These are phyloP conservation scores for Microtus montanus DNA, from an alignment of 2,113 vertebrate genomes.

Conservation along the genomic window DNA sequence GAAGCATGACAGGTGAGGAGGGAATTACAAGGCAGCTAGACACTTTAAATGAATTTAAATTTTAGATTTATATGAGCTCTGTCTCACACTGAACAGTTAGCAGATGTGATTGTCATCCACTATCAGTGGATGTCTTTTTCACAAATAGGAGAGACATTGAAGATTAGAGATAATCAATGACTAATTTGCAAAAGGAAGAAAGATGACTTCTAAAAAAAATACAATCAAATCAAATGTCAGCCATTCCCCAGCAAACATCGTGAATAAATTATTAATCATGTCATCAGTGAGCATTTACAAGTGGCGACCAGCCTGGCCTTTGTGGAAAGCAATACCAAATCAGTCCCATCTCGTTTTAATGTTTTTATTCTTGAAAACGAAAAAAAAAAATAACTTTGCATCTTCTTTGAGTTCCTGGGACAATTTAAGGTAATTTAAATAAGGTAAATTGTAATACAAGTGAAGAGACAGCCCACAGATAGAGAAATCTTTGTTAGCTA, in stretches of 20 bases:
- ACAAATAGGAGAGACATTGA: neutral
- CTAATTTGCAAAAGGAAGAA: conserved; percentile 21
- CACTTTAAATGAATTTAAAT: conserved; percentile 20
- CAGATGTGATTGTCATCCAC: neutral
- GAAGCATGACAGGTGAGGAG: neutral
- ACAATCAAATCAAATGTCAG: neutral
- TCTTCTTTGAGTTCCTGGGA: neutral
- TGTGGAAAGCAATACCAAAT: neutral
- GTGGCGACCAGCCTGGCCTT: neutral
- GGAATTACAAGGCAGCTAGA: conserved; percentile 7
- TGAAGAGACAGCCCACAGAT: neutral
- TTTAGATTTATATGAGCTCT: conserved; percentile 28
- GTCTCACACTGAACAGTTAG: conserved; percentile 18
- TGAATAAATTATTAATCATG: conserved; percentile 17
- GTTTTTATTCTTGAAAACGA: neutral
- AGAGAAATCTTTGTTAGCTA: neutral
- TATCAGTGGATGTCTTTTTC: neutral
- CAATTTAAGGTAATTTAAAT: conserved; percentile 2
- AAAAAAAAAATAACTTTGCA: neutral
- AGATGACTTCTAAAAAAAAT: conserved; percentile 40
- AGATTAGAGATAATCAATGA: conserved; percentile 11
- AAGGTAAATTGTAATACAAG: neutral
- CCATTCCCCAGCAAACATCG: neutral
- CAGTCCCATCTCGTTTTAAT: neutral
- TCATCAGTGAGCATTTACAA: conserved; percentile 1